Evolutionary conservation across 2,113 vertebrate genomes (phyloP).

Genomic region (Protobothrops flavoviridis): DNA sequence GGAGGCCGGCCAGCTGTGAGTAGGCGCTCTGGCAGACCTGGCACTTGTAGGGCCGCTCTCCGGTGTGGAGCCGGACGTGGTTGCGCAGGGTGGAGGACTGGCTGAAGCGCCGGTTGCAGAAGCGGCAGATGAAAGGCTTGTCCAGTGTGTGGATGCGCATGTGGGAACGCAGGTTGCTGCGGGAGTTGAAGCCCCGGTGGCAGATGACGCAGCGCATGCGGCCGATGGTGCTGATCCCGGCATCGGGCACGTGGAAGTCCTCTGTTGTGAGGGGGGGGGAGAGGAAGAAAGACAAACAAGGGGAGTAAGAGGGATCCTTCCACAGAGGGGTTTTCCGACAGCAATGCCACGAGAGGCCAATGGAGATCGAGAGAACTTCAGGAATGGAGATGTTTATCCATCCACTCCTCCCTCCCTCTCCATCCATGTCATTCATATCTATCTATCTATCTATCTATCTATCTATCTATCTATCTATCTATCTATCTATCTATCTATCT

Average conservation of each 20-base stretch:
- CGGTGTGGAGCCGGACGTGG: conserved; percentile 96
- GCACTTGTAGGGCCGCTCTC: conserved; percentile 97
- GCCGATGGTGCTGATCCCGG: conserved; percentile 63
- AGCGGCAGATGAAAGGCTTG: conserved; percentile 97
- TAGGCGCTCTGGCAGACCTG: conserved; percentile 98
- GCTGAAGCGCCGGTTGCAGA: conserved; percentile 98
- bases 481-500: too few relatives aligned
- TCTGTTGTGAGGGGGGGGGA: conserved; percentile 68
- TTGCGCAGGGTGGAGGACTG: conserved; percentile 97
- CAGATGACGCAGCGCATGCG: conserved; percentile 99
- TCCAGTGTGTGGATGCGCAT: conserved; percentile 99
- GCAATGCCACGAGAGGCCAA: background rate
- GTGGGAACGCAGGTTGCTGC: conserved; percentile 98
- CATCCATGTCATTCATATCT: background rate
- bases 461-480: too few relatives aligned
- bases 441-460: background rate
- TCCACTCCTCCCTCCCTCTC: background rate
- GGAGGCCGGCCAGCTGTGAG: conserved; percentile 94
- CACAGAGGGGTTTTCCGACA: accelerated
- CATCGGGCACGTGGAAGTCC: conserved; percentile 80
- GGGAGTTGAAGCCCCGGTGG: conserved; percentile 97
- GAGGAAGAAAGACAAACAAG: background rate
- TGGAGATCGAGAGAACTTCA: background rate
- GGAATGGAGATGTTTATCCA: background rate
- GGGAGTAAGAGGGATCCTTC: background rate